Evolutionary conservation across 2,113 vertebrate species (phyloP).

Genomic region (Ageneiosus marmoratus): DNA sequence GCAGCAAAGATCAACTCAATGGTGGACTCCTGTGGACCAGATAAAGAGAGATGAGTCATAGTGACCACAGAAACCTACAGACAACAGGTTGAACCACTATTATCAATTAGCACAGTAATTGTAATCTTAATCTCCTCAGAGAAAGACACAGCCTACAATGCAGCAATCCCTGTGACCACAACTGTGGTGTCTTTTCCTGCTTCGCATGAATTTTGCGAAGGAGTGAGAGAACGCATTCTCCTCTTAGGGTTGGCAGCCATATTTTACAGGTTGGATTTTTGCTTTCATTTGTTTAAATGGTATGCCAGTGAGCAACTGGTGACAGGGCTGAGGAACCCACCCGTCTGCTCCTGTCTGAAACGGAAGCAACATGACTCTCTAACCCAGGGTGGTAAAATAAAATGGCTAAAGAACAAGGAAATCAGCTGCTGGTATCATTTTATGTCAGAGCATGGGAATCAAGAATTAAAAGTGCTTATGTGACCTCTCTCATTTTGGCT

Average conservation of each 20-base stretch:
- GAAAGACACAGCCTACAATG: background rate
- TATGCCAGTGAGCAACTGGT: conserved; percentile 30
- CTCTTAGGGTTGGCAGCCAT: conserved; percentile 38
- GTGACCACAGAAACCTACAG: background rate
- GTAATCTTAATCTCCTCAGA: background rate
- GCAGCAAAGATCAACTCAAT: conserved; percentile 95
- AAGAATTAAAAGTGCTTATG: background rate
- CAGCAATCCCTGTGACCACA: background rate
- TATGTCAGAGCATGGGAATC: conserved; percentile 14
- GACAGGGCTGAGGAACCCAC: conserved; percentile 40
- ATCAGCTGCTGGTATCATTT: conserved; percentile 30
- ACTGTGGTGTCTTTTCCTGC: background rate
- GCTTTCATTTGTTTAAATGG: conserved; percentile 41
- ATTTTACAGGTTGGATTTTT: conserved; percentile 31
- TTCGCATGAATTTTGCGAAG: background rate
- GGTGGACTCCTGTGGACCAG: conserved; percentile 83
- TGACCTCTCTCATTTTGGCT: background rate
- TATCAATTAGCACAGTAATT: background rate
- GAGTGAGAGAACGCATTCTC: background rate
- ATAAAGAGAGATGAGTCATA: background rate
- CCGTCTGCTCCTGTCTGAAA: conserved; percentile 32
- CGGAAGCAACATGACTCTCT: background rate
- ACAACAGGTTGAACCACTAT: background rate
- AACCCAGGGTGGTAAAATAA: conserved; percentile 12
- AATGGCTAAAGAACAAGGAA: conserved; percentile 9